Evolutionary conservation across 2,113 vertebrate species (phyloP).

Genomic region (Meleagris gallopavo): DNA sequence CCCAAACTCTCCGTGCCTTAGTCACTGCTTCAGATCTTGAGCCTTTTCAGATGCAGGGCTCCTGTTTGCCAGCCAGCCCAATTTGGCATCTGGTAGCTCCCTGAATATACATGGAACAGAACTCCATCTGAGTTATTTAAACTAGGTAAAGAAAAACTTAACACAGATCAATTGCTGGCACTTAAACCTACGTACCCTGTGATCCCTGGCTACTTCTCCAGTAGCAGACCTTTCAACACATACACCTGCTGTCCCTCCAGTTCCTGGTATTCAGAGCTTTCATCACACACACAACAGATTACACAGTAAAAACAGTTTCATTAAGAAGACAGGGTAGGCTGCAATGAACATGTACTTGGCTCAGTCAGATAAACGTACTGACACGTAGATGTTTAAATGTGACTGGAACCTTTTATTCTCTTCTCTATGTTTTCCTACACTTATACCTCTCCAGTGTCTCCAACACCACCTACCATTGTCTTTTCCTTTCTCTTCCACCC

Average conservation of each 20-base stretch:
- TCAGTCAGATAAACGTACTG: not conserved
- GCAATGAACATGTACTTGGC: not conserved
- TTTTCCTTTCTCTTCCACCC: rapidly evolving
- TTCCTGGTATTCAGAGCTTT: not conserved
- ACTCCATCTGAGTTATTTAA: not conserved
- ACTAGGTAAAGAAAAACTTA: not conserved
- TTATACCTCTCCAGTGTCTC: not conserved
- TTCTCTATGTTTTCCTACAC: not conserved
- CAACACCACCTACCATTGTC: rapidly evolving
- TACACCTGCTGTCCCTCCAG: rapidly evolving
- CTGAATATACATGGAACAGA: not conserved
- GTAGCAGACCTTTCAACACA: not conserved
- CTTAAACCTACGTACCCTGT: not conserved
- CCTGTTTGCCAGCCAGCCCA: not conserved
- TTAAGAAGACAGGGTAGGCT: not conserved
- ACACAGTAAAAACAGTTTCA: not conserved
- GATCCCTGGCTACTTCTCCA: not conserved
- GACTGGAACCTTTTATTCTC: not conserved
- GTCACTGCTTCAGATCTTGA: not conserved
- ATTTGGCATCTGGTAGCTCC: not conserved
- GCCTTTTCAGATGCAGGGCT: not conserved
- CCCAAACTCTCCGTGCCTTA: not conserved
- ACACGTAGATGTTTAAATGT: not conserved
- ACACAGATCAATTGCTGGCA: not conserved
- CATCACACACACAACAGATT: not conserved